Conservation (phyloP, 2,888 invertebrate genomes). For the Apamea sordens region DNA sequence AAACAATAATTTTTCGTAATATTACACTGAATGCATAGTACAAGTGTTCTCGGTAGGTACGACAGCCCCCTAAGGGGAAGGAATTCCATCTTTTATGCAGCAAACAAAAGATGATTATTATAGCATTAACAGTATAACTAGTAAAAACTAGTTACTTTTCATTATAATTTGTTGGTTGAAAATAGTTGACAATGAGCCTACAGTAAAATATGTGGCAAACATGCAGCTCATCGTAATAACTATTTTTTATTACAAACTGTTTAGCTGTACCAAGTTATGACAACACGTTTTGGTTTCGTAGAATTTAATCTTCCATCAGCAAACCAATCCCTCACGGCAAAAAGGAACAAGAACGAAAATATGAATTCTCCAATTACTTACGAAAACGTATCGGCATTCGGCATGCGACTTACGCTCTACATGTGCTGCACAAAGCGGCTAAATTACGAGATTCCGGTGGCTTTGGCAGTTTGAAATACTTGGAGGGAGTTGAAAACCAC, state of each 20-base stretch:
- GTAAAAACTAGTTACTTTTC: neutral
- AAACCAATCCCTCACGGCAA: neutral
- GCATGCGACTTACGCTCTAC: constrained; percentile 2
- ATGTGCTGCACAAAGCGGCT: constrained; percentile 38
- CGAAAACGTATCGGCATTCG: constrained; percentile 9
- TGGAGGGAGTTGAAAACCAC: constrained; percentile 18
- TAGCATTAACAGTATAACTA: neutral
- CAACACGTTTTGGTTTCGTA: neutral
- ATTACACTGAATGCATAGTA: neutral
- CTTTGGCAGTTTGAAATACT: constrained; percentile 49
- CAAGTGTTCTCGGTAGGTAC: neutral
- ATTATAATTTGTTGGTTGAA: neutral
- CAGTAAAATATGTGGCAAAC: constrained; percentile 27
- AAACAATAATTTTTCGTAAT: neutral
- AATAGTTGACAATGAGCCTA: constrained; percentile 13
- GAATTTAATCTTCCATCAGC: neutral
- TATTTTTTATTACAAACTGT: neutral
- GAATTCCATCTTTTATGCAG: neutral
- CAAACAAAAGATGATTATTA: neutral
- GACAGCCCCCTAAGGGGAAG: neutral
- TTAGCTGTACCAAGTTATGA: neutral
- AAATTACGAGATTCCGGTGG: constrained; percentile 42
- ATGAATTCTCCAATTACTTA: constrained; percentile 11
- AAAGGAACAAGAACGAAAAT: neutral
- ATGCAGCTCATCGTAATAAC: neutral